Evolutionary conservation across 2,113 vertebrate genomes (phyloP).

Genomic region (Sinocyclocheilus anophthalmus): DNA sequence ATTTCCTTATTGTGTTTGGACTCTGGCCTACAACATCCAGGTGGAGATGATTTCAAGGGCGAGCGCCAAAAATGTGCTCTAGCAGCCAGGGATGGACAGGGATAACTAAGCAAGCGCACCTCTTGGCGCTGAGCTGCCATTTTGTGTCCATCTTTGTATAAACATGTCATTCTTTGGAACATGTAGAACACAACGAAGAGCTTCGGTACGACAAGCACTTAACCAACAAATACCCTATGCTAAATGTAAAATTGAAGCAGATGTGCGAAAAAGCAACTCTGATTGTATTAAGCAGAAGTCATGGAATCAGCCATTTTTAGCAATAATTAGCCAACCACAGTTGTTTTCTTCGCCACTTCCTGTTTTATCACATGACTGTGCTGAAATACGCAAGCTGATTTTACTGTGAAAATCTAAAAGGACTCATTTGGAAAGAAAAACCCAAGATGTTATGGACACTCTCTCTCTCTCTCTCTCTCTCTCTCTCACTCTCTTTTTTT

Average conservation of each 20-base stretch:
- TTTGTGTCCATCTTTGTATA: constrained; percentile 53
- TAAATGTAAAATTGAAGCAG: background rate
- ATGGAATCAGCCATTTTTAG: constrained; percentile 1
- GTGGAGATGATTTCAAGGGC: constrained; percentile 63
- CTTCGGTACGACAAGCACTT: background rate
- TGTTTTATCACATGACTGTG: constrained; percentile 35
- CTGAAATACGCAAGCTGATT: constrained; percentile 18
- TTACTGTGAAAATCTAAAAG: constrained; percentile 10
- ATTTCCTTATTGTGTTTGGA: constrained; percentile 64
- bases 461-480: too few relatives aligned
- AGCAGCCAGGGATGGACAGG: constrained; percentile 55
- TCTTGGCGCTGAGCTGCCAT: constrained; percentile 46
- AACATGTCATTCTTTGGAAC: constrained; percentile 41
- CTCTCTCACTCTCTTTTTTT: too few relatives aligned
- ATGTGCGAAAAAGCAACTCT: background rate
- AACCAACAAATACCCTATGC: background rate
- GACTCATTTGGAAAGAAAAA: background rate
- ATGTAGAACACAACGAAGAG: constrained; percentile 8
- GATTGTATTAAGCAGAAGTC: background rate
- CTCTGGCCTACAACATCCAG: constrained; percentile 56
- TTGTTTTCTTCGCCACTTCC: constrained; percentile 47
- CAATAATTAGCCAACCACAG: constrained; percentile 17
- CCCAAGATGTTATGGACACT: background rate
- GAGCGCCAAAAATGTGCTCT: constrained; percentile 51
- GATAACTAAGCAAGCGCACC: constrained; percentile 48